Base-by-base conservation (phyloP, 1,140 invertebrate genomes). In the Cardiocondyla obscurior region DNA sequence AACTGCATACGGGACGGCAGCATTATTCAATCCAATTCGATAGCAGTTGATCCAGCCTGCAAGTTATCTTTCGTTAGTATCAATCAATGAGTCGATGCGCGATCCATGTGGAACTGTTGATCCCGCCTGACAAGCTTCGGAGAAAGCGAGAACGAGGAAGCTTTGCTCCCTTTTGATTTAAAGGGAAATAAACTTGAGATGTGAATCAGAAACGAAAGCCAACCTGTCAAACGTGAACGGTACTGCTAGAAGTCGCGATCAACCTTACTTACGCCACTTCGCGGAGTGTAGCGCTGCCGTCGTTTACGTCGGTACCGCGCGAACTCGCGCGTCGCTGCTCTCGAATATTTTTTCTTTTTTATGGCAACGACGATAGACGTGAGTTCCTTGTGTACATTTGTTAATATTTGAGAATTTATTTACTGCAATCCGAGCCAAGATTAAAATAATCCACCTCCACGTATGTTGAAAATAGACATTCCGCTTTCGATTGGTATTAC, bases 401-500 rank as follows among this genome's bases (percentile, higher is more conserved):
- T 65, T 12, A 49, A 22, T 62, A 83, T 72, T 82, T 86, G 8
- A 22, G 42, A 19, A 57, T n/a, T 65, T n/a, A 81, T 51, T 83
- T 22, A 44, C 28, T 42, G 49, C 3, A 8, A 51, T 65, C n/a
- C 12, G 3, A 19, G 3, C 1, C 3, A 4, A 69, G n/a, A 67
- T 72, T 12, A 22, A 6, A 5, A 5, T 49, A 16, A 30, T n/a
- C 0, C 42, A 44, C 30, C 8, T 16, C 0, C 25, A 22, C 49
- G 44, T 28, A 42, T 1, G 2, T 53, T 22, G 0, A 16, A 4
- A 69, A n/a, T 25, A 44, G 7, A 12, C 60, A 74, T 16, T n/a
- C 14, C 2, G 19, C 10, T 51, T 10, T 36, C 3, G 4, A 33
- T 64, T 0, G 28, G 5, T 19, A 5, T 33, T 33, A 60, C 22